Base-by-base conservation (phyloP, 2,888 invertebrate genomes). In the Lepidonotus clava region DNA sequence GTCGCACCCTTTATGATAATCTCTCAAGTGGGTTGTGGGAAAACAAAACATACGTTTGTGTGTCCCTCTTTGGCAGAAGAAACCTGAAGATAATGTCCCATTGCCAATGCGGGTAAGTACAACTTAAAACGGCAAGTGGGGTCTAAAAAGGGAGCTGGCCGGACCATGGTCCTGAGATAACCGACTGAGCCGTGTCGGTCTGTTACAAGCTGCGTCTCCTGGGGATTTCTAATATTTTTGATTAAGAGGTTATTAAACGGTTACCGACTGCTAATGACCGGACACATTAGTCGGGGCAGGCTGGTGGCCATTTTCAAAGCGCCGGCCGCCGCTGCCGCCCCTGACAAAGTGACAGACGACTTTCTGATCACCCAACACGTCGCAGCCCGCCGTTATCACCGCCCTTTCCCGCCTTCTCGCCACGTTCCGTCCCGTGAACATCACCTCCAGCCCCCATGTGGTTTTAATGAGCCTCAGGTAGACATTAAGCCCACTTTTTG, bases 191-290 rank as follows among this genome's bases (percentile, higher is more conserved):
- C n/a, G n/a, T n/a, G 28, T 28, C 61, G 61, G 61, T n/a, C 61
- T 61, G 5, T 2, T 28, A 61, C 61, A 61, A 28, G 24, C 28
- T 32, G 11, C 28, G 28, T 61, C 61, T 61, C 61, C 28, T n/a
- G 61, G 61, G 61, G 28, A 28, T 61, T 61, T 61, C 24, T 61
- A 32, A 61, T 61, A 28, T 61, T 61, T 61, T 28, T 61, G 61
- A 61, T 61, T 61, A 28, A 61, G 61, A 28, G 28, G n/a, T 28
- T 61, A 61, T 61, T 61, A 61, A 61, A 61, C 61, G 61, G 61
- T 61, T 61, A 61, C 61, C 61, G 11, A 24, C 61, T 28, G 61
- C 61, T 61, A 61, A 61, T 32, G 61, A 61, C 28, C 61, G 21
- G n/a, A 61, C 5, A 61, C 61, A 61, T 61, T 61, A 61, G 24